Evolutionary conservation across 2,888 invertebrate species (phyloP), one percentile per base, ranked within the genome.

Genomic region (Leucoma salicis): DNA sequence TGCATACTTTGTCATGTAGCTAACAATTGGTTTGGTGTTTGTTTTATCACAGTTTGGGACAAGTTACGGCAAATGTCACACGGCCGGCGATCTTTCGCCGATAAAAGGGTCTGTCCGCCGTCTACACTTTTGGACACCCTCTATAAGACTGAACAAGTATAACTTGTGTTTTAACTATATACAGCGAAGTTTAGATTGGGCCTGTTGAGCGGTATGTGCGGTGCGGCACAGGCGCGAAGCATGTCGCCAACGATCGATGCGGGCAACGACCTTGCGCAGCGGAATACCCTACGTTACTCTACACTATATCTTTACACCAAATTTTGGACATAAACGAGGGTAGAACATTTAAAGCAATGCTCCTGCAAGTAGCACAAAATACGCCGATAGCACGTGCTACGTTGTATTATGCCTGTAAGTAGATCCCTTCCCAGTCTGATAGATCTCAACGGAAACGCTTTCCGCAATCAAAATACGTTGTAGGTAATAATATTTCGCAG

Each of bases 241-340:
- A 63, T 65, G 65, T 65, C 66, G 53, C 53, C 56, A 52, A 50
- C 72, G 77, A 82, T 83, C 82, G 74, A 83, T 81, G 70, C 67
- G 80, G 75, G 45, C 78, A 70, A 68, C 68, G 80, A 81, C 76
- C 82, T 77, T 79, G 83, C 82, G 82, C 79, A 55, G 53, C 60
- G 55, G 42, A 49, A 50, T 50, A 47, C 46, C 43, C 48, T 28
- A 38, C 32, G 41, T 38, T 32, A 32, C 40, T 43, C 36, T 33
- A 33, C 11, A 42, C 38, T 31, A 16, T 42, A 43, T 54, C 50
- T 48, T 51, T 31, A 41, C 39, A 44, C 50, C 44, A 53, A 62
- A 59, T 39, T 53, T 51, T 45, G 28, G 45, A 35, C 7, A 44
- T 52, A 55, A 35, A 39, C 24, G 24, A 25, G 32, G 16, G 33